Evolutionary conservation across 2,888 invertebrate genomes (phyloP), one percentile per base, ranked within the genome.

Genomic region (Hemicrepidius hirtus): DNA sequence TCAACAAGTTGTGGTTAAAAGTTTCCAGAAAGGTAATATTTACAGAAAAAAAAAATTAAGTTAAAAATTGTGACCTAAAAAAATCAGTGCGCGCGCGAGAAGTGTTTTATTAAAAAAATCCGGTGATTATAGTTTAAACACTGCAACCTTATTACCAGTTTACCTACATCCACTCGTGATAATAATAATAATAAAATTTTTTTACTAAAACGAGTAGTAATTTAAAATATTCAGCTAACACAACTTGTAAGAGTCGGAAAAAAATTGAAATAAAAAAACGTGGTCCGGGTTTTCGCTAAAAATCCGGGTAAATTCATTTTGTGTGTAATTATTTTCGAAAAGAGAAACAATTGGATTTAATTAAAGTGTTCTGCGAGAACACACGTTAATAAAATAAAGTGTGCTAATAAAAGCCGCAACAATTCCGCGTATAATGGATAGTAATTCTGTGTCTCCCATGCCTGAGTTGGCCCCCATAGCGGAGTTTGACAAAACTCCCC

Each of bases 401-500:
- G 64, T 9, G 40, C 20, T 24, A 65, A 60, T 50, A 53, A 50
- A 59, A 53, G 53, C 64, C 64, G 63, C 41, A 57, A 64, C 53
- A 60, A 53, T 65, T 60, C 13, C 50, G 70, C 64, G 63, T 46
- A 69, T 66, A 71, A 91, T 91, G 92, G 91, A 91, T 86, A 91
- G 89, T 87, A 91, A 91, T 87, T 91, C 91, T 82, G 91, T 91
- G 83, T 91, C 91, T 16, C 92, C 91, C 75, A 91, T 91, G 91
- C 91, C 91, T 77, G 90, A 91, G 80, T 84, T 91, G 84, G 92
- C 92, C 68, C 92, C 92, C 32, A 92, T 92, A 77, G 92, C 92
- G 59, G 92, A 92, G 87, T 92, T 92, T 82, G 92, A 92, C 83
- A 92, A 92, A 86, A 91, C 91, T 7, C 91, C 92, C 35, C 91